Base-by-base conservation (phyloP, 2,888 invertebrate species). In the Aphodius sticticus region DNA sequence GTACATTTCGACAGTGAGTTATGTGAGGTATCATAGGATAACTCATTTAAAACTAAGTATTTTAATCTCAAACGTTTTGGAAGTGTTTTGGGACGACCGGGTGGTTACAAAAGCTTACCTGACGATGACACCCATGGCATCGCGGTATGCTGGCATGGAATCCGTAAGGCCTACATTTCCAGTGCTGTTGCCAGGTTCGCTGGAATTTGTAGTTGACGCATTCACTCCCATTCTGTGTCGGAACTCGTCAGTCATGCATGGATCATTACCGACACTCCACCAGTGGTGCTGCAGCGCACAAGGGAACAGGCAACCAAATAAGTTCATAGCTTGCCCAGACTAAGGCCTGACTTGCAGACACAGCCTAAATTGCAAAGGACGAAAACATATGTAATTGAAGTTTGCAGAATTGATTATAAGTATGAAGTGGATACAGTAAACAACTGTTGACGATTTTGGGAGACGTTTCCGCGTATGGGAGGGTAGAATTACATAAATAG, bases 301-400 rank as follows among this genome's bases (percentile, higher is more conserved):
- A 87, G 91, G 91, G 85, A 91, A 91, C 84, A 92, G 87, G 85
- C 91, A 91, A 88, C 91, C 90, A 87, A 91, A 91, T 88, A 92
- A 88, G 90, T 91, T 92, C 92, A 92, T 92, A 88, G 89, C 90
- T 90, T 87, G 89, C 90, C 91, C 91, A 91, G 91, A 91, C 91
- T 89, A 89, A 88, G 88, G 91, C 91, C 91, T 91, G 86, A 86
- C 86, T 82, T 83, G 87, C 87, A 87, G 87, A 87, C 87, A 87
- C 86, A 87, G 87, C 86, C 88, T 88, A 80, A 26, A 84, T 26
- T 83, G 80, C 80, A 78, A 69, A 26, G 16, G 15, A 79, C 16
- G 36, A 16, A 72, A 69, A 75, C 53, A 26, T 53, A 53, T 12
- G 53, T 9, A 53, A 9, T 53, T 9, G 53, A 12, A 53, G 7